Percentiles rank a stretch among this genome's conserved stretches.
phyloP scores from a whole-genome alignment of 2,797 vertebrate genomes.

The Cynopterus sphinx region DNA sequence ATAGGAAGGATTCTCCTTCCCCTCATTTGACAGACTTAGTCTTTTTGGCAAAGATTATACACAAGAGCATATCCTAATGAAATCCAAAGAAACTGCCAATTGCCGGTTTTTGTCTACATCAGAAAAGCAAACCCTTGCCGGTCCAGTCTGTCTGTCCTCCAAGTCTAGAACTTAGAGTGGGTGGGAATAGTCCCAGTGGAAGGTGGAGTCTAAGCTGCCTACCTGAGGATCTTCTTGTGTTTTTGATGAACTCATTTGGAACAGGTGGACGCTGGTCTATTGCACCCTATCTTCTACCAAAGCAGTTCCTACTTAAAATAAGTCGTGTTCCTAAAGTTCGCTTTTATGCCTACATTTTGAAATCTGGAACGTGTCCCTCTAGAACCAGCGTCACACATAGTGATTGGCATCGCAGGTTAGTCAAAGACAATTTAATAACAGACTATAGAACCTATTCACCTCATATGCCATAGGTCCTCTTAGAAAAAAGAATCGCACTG shows the following conservation, averaged over 20 bases:
- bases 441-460: not conserved
- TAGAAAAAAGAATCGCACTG: not conserved
- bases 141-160: not conserved
- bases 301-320: not conserved
- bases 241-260: not conserved
- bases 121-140: not conserved
- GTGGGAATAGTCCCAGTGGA: not conserved
- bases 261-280: not conserved
- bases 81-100: conserved; percentile 14
- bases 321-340: not conserved
- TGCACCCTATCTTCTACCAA: not conserved
- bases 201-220: not conserved
- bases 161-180: not conserved
- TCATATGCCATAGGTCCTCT: not conserved
- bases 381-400: not conserved
- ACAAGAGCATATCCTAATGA: not conserved
- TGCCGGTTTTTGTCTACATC: not conserved
- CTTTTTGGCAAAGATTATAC: not conserved
- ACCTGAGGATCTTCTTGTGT: not conserved
- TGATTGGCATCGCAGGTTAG: not conserved
- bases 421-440: not conserved
- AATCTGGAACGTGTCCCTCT: not conserved
- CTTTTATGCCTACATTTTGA: not conserved
- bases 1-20: not conserved
- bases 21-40: not conserved